phyloP scores from a whole-genome alignment of 2,888 invertebrate genomes.

The Drosophila quinaria region DNA sequence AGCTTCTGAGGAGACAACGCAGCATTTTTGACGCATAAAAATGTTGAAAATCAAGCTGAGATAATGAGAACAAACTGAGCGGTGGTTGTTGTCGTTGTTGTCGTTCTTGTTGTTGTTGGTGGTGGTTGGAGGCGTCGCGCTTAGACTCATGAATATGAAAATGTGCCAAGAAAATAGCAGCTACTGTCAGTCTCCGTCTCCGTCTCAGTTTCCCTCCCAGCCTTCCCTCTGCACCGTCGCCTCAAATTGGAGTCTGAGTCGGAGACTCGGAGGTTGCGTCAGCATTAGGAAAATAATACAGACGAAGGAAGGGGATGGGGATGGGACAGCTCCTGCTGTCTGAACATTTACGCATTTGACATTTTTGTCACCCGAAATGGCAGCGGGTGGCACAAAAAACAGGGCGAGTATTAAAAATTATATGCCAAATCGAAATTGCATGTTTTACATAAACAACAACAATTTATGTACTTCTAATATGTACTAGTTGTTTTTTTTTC shows the following conservation, averaged over 20 bases:
- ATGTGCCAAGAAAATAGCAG: conserved; percentile 74
- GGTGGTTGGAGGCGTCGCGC: conserved; percentile 12
- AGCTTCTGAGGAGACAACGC: conserved; percentile 43
- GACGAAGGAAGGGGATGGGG: background rate
- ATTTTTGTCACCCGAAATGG: conserved; percentile 80
- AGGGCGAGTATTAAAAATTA: conserved; percentile 75
- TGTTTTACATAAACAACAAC: conserved; percentile 73
- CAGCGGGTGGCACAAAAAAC: conserved; percentile 66
- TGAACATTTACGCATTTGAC: conserved; percentile 78
- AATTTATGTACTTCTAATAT: conserved; percentile 73
- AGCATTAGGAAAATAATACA: conserved; percentile 28
- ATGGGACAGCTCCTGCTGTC: conserved; percentile 57
- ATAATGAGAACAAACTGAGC: conserved; percentile 55
- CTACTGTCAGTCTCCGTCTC: conserved; percentile 42
- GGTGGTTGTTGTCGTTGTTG: conserved; percentile 21
- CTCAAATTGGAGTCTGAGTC: background rate
- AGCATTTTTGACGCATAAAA: conserved; percentile 75
- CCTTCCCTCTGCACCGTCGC: background rate
- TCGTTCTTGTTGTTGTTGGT: no score
- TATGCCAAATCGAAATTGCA: conserved; percentile 83
- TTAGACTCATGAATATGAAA: conserved; percentile 75
- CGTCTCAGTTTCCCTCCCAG: background rate
- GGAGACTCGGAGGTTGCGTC: conserved; percentile 58
- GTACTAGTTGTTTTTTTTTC: conserved; percentile 24
- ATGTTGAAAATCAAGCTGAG: conserved; percentile 71